Percentiles rank a stretch among this genome's conserved stretches.
Evolutionary conservation across 2,113 vertebrate genomes (phyloP).

Genomic region (Orientallactaga bullata): DNA sequence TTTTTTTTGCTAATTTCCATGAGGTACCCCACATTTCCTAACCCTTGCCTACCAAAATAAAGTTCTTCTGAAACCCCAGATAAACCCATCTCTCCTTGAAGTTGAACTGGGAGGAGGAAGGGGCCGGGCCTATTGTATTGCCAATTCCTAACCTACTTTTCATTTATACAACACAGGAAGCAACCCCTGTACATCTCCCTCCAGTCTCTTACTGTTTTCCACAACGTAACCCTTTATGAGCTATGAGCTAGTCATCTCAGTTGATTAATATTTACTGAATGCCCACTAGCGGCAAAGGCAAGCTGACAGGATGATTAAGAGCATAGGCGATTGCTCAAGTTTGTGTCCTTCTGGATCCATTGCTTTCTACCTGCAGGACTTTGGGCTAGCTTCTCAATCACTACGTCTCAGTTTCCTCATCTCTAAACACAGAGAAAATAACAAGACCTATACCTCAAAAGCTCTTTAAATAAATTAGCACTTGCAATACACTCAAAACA

Average conservation of each 20-base stretch:
- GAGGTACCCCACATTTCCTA: neutral
- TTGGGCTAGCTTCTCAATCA: neutral
- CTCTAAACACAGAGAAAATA: neutral
- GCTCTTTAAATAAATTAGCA: neutral
- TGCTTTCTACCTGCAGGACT: neutral
- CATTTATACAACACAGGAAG: neutral
- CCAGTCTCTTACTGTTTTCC: neutral
- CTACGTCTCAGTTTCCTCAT: neutral
- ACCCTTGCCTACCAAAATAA: neutral
- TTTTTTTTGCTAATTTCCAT: neutral
- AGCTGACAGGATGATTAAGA: neutral
- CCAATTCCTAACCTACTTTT: neutral
- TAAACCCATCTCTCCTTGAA: neutral
- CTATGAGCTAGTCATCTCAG: constrained; percentile 16
- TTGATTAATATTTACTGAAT: neutral
- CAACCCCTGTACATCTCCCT: neutral
- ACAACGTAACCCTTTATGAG: neutral
- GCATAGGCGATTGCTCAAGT: neutral
- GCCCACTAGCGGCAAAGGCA: neutral
- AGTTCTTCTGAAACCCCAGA: neutral
- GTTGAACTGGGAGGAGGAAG: neutral
- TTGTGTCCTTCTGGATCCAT: neutral
- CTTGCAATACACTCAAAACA: neutral
- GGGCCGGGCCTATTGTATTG: neutral
- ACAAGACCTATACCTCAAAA: neutral